Evolutionary conservation across 2,888 invertebrate species (phyloP), one percentile per base, ranked within the genome.

Genomic region (Oscheius sp.): DNA sequence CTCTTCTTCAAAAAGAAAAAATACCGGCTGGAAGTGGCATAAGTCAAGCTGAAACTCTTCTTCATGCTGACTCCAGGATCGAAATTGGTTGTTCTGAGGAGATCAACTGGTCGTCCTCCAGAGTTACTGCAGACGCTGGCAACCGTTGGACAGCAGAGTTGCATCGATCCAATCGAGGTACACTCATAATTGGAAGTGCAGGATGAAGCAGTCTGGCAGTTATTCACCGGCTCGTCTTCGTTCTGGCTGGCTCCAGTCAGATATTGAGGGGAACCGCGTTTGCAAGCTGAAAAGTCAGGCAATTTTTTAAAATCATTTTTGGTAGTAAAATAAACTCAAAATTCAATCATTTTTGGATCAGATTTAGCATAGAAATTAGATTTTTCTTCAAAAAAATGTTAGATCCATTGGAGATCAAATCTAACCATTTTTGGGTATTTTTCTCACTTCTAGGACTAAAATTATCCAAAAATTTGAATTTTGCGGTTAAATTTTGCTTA

Each of bases 261-360:
- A 71, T 85, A 85, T 72, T 85, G 83, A n/a, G 85, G 85, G 2
- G 84, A 81, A 31, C 85, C 85, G 20, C 85, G 80, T 66, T 84
- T 83, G 72, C 85, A 85, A 12, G 84, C 84, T 85, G 72, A 53
- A 83, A 72, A 34, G 3, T 37, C 8, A 48, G 17, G n/a, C n/a
- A n/a, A 20, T 45, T 45, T 45, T 45, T n/a, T n/a, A n/a, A n/a
- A n/a, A n/a, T n/a, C n/a, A n/a, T n/a, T n/a, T n/a, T n/a, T n/a
- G n/a, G n/a, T n/a, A n/a, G n/a, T n/a, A n/a, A n/a, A n/a, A n/a
- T n/a, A n/a, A n/a, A n/a, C n/a, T n/a, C n/a, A n/a, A n/a, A n/a
- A n/a, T n/a, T n/a, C n/a, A n/a, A n/a, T n/a, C n/a, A n/a, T n/a
- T n/a, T n/a, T n/a, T n/a, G n/a, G n/a, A n/a, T n/a, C n/a, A n/a